A percentile compares a stretch with the other conserved stretches of the same genome.
These are phyloP conservation scores for Amiota communis DNA, from an alignment of 2,888 invertebrate species.

Conservation along the genomic window DNA sequence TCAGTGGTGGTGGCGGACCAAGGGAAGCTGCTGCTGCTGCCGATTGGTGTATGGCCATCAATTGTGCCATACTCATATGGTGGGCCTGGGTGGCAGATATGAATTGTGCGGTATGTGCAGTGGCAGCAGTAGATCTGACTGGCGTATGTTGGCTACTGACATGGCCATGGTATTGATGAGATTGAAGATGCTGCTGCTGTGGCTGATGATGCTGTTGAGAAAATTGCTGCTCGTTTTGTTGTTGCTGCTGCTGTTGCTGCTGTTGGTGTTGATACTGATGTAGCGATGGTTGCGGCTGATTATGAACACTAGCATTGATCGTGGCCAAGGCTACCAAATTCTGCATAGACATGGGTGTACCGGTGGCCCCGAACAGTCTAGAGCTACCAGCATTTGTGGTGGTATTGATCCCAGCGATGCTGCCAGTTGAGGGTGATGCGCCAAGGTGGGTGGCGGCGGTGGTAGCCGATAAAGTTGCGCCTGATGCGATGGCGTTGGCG, in stretches of 20 bases:
- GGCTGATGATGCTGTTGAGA: conserved; percentile 66
- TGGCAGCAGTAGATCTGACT: conserved; percentile 39
- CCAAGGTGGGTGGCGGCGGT: conserved; percentile 28
- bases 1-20: conserved; percentile 58
- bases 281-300: conserved; percentile 71
- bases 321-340: conserved; percentile 85
- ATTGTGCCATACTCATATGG: conserved; percentile 57
- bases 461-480: conserved; percentile 40
- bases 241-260: conserved; percentile 71
- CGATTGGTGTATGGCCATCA: conserved; percentile 61
- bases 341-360: conserved; percentile 87
- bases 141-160: conserved; percentile 36
- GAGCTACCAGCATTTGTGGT: conserved; percentile 73
- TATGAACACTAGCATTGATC: conserved; percentile 47
- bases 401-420: conserved; percentile 52
- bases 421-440: conserved; percentile 52
- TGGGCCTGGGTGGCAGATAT: conserved; percentile 48
- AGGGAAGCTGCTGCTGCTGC: conserved; percentile 49
- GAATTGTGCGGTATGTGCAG: conserved; percentile 40
- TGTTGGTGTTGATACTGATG: conserved; percentile 72
- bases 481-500: conserved; percentile 67
- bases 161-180: conserved; percentile 36
- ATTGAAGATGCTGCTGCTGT: conserved; percentile 52
- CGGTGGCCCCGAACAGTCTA: conserved; percentile 74
- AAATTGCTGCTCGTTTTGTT: conserved; percentile 47